These are phyloP conservation scores for Ophioninae sp. DNA, from an alignment of 2,888 invertebrate genomes.

Conservation along the genomic window DNA sequence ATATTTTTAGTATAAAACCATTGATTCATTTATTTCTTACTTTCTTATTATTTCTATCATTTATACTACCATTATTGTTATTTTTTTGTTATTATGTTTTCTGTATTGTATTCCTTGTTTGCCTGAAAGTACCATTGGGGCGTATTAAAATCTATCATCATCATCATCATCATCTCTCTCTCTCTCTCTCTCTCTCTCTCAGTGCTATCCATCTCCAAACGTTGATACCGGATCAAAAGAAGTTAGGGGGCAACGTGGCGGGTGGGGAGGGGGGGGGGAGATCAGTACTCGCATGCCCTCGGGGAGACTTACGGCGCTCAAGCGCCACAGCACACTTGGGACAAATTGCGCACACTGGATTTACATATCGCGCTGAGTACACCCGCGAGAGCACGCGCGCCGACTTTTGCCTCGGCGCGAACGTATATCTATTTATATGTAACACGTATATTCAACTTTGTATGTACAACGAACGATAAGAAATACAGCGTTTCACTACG, in stretches of 20 bases:
- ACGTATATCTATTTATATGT: slow-evolving; percentile 29
- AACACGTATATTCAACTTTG: slow-evolving; percentile 2
- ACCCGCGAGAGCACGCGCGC: slow-evolving; percentile 45
- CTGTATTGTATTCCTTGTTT: no score
- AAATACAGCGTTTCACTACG: slow-evolving; percentile 56
- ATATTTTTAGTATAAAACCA: no score
- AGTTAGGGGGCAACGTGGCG: neutral
- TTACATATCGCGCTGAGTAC: slow-evolving; percentile 71
- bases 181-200: no score
- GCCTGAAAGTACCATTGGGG: no score
- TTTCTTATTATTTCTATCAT: no score
- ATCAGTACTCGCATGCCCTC: slow-evolving; percentile 54
- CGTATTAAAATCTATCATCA: no score
- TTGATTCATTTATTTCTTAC: no score
- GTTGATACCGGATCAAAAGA: no score
- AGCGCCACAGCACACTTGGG: slow-evolving; percentile 60
- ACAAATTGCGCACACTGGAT: slow-evolving; percentile 74
- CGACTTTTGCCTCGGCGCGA: slow-evolving; percentile 36
- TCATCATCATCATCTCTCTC: no score
- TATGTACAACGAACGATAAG: slow-evolving; percentile 55
- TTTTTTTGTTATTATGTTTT: no score
- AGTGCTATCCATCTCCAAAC: no score
- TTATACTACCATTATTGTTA: no score
- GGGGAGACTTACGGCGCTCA: slow-evolving; percentile 60
- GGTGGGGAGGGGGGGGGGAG: slow-evolving; percentile 1